Evolutionary conservation across 2,888 invertebrate genomes (phyloP).

Genomic region (Oasisia sp.): DNA sequence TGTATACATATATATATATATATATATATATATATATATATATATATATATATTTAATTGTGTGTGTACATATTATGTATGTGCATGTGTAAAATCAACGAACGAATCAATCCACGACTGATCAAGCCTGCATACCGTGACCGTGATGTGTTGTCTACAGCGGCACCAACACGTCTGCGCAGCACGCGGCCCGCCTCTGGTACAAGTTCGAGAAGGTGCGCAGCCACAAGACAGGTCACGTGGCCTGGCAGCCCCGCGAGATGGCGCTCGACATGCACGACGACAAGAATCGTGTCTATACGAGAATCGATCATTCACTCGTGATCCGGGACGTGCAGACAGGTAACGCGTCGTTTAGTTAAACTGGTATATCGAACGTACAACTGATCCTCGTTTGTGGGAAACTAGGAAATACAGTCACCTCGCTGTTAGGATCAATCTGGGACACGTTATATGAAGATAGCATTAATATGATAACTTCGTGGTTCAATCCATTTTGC

Average conservation of each 20-base stretch:
- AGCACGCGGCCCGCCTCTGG: not conserved
- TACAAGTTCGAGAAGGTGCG: not conserved
- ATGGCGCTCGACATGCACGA: not conserved
- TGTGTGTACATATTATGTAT: too few relatives aligned
- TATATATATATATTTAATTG: too few relatives aligned
- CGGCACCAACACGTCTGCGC: not conserved
- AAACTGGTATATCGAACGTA: not conserved
- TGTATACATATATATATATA: too few relatives aligned
- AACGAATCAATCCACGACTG: too few relatives aligned
- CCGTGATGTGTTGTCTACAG: not conserved
- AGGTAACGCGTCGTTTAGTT: not conserved
- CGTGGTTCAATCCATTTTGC: too few relatives aligned
- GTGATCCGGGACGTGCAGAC: not conserved
- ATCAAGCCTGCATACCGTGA: not conserved
- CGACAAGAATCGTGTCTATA: not conserved
- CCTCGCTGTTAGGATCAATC: not conserved
- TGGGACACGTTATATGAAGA: not conserved
- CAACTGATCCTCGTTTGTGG: not conserved
- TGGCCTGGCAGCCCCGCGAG: slow-evolving; percentile 17
- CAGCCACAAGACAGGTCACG: not conserved
- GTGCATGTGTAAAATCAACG: too few relatives aligned
- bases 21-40: too few relatives aligned
- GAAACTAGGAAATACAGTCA: too few relatives aligned
- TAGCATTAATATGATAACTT: too few relatives aligned
- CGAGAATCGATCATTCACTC: slow-evolving; percentile 13